Base-by-base conservation (phyloP, 2,888 invertebrate species). In the Hypselothyrea guttata region DNA sequence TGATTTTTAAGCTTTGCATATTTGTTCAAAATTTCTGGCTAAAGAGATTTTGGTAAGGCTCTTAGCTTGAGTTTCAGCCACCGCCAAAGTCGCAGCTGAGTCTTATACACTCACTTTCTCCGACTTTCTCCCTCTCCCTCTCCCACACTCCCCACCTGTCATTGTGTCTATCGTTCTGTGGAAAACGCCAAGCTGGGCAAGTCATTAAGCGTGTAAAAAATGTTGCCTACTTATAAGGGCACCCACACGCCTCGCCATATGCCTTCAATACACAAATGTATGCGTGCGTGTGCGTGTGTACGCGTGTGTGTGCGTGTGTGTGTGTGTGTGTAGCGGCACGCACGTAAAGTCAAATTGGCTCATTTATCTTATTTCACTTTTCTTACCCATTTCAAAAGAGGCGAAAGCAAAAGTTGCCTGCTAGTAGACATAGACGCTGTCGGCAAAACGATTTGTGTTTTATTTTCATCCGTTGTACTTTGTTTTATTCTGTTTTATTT, bases 331-430 rank as follows among this genome's bases (percentile, higher is more conserved):
- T 41, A 34, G 41, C 47, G 47, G 41, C 62, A 65, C 62, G 63
- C 63, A 65, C 65, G 60, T 46, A 59, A 56, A 65, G 63, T 69
- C 54, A 69, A 76, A 74, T 77, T 74, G 65, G 65, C 76, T 74
- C 74, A 76, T 79, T 79, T 75, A 79, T 76, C 79, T 76, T 79
- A 59, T 73, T 68, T 76, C 71, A 76, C 64, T 65, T 79, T 73
- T 68, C 47, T 44, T 63, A 66, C 52, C 66, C 71, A 66, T 61
- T 52, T 70, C 45, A 66, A 72, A 65, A 33, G 48, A 33, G 55
- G 22, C 37, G 18, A 49, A 18, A 30, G 35, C 16, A 31, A 49
- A 8, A 28, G 7, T 5, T 1, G 27, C 12, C 2, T 4, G n/a
- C 9, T 7, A 47, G 47, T 38, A 27, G 38, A 38, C 27, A 22